Evolutionary conservation across 2,888 invertebrate genomes (phyloP).

Genomic region (Lacanobia oleracea): DNA sequence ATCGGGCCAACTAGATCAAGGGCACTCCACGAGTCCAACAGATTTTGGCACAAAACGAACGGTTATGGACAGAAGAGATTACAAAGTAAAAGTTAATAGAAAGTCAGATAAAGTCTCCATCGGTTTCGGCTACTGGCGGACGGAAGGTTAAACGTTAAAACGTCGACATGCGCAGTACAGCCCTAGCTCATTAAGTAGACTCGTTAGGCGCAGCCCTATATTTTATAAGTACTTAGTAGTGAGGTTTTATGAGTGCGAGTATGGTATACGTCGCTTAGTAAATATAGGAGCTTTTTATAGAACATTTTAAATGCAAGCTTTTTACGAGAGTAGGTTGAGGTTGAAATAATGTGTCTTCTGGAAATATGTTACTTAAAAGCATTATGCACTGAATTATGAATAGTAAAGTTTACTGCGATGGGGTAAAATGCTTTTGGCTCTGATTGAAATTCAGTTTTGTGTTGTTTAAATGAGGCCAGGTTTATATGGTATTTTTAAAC

Average conservation of each 20-base stretch:
- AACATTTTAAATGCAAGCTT: constrained; percentile 48
- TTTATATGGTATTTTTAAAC: neutral
- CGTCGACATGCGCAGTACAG: constrained; percentile 55
- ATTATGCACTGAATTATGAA: neutral
- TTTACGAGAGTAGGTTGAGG: constrained; percentile 21
- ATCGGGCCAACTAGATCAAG: constrained; percentile 52
- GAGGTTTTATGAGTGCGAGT: constrained; percentile 38
- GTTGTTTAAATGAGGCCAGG: neutral
- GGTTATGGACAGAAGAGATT: constrained; percentile 38
- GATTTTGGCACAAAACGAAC: constrained; percentile 50
- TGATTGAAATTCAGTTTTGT: constrained; percentile 11
- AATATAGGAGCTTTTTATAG: constrained; percentile 48
- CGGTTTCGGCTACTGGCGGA: constrained; percentile 32
- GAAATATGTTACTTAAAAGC: constrained; percentile 22
- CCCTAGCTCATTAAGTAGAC: constrained; percentile 52
- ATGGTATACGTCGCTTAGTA: constrained; percentile 13
- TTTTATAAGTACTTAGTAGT: constrained; percentile 52
- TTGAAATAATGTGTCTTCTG: constrained; percentile 37
- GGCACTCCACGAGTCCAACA: constrained; percentile 25
- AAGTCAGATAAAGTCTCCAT: constrained; percentile 35
- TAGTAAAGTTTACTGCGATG: neutral
- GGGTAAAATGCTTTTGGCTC: neutral
- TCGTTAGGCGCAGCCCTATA: constrained; percentile 53
- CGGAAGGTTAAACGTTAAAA: constrained; percentile 42
- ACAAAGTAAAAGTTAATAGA: constrained; percentile 37